These are phyloP conservation scores for Carollia perspicillata DNA, from an alignment of 2,113 vertebrate species.

Conservation along the genomic window DNA sequence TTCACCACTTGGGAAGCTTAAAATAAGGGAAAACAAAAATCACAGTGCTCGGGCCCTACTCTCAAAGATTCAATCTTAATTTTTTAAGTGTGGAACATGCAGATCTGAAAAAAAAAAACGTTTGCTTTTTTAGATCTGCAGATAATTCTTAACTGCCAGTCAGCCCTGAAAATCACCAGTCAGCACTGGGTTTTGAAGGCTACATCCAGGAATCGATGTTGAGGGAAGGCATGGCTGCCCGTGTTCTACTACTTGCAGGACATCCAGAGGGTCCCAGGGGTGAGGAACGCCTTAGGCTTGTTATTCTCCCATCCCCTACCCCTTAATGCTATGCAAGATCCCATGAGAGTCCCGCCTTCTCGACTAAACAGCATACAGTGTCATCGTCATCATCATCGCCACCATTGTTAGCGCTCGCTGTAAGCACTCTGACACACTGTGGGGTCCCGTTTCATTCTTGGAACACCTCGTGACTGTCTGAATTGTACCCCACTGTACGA, in stretches of 20 bases:
- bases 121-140: neutral
- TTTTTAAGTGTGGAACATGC: neutral
- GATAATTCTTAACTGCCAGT: neutral
- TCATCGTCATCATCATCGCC: accelerated
- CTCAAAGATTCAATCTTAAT: neutral
- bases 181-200: neutral
- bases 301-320: neutral
- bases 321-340: neutral
- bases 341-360: neutral
- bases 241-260: neutral
- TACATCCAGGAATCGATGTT: neutral
- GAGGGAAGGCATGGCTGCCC: neutral
- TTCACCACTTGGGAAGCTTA: neutral
- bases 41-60: neutral
- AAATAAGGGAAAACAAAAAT: neutral
- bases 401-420: no score
- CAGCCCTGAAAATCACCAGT: neutral
- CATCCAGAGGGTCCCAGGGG: neutral
- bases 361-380: accelerated
- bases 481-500: neutral
- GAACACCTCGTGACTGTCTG: no score
- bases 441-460: neutral
- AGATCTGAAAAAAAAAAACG: no score
- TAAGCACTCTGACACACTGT: accelerated
- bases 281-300: neutral